A percentile compares a stretch with the other conserved stretches of the same genome.
Conservation (phyloP, 2,113 vertebrate species). For the Morone saxatilis region DNA sequence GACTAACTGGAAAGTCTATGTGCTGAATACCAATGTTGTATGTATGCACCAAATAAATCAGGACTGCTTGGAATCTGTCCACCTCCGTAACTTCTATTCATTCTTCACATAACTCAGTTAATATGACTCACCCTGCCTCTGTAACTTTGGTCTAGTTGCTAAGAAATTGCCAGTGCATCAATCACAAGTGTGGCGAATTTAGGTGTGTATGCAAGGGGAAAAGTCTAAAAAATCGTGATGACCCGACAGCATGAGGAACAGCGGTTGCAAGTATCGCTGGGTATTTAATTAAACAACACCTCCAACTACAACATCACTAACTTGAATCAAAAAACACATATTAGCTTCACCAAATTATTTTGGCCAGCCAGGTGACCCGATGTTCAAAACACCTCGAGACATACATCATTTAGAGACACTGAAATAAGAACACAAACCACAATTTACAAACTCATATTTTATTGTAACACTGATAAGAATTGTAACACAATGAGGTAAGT, state of each 20-base stretch:
- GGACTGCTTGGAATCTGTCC: not conserved
- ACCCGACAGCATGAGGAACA: not conserved
- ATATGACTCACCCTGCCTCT: not conserved
- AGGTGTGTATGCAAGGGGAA: not conserved
- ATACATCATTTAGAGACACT: not conserved
- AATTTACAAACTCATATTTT: slow-evolving; percentile 87
- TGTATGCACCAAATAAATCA: not conserved
- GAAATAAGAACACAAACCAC: slow-evolving; percentile 25
- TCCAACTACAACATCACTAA: not conserved
- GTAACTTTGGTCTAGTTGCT: not conserved
- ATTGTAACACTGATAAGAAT: slow-evolving; percentile 94
- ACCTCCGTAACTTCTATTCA: not conserved
- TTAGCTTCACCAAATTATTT: not conserved
- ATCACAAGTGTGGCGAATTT: not conserved
- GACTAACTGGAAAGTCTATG: not conserved
- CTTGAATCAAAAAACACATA: not conserved
- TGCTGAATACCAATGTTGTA: not conserved
- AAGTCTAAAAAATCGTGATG: not conserved
- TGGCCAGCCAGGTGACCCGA: not conserved
- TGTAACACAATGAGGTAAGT: slow-evolving; percentile 96
- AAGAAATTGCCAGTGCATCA: not conserved
- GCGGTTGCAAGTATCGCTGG: not conserved
- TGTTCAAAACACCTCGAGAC: not conserved
- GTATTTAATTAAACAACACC: not conserved
- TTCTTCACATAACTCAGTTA: not conserved